Evolutionary conservation across 2,113 vertebrate genomes (phyloP), one percentile per base, ranked within the genome.

Genomic region (Tiliqua scincoides): DNA sequence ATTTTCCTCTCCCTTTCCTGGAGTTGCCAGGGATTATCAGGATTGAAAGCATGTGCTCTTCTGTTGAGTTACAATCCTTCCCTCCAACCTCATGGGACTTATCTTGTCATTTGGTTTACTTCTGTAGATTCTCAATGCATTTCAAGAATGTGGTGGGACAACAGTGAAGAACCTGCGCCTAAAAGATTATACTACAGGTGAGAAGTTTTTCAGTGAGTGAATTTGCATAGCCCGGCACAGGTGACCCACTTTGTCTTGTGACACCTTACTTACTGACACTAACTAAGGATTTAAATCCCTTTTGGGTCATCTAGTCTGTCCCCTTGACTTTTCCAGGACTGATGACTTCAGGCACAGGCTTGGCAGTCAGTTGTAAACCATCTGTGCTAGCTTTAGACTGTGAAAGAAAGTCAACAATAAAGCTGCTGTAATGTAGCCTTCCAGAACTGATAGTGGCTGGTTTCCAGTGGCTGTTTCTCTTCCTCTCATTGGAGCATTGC

Each of bases 181-280:
- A 79, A 97, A 97, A 93, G 96, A 96, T 96, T 96, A 94, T 92
- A 96, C 94, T 75, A 95, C 95, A 97, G 96, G 96, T 97, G 95
- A 96, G 96, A 81, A 87, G 86, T 90, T 91, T 89, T 73, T 62
- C 82, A 85, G 48, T 89, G 35, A 35, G 89, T 90, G 52, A 75
- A 61, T 79, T 88, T 89, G 85, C 84, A 52, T 89, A 32, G 17
- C 75, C 1, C 87, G 87, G 91, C 90, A 88, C 62, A 88, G 52
- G 74, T 78, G 74, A 23, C 61, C 87, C 25, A 59, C 77, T 90
- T 23, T 78, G 8, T 52, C 79, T 85, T 59, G 83, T 87, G 79
- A 90, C 1, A 80, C 23, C 37, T 78, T 80, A 67, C 71, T 35
- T 85, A 54, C 37, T 21, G 2, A 88, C 88, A 89, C 54, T 76